Evolutionary conservation across 2,797 vertebrate genomes (phyloP).

Genomic region (Geotrypetes seraphini): DNA sequence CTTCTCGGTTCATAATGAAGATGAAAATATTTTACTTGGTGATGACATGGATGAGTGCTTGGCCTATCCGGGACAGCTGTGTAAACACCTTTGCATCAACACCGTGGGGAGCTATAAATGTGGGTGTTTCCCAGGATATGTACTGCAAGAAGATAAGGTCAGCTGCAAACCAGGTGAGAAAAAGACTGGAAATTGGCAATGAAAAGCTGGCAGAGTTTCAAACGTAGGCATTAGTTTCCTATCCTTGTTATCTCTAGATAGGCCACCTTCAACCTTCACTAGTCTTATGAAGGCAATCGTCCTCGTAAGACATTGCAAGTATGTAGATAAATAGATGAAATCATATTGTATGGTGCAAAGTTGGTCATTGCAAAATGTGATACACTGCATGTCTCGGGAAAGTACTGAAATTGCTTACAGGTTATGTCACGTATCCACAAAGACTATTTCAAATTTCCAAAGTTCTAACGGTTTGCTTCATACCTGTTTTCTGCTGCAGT

Average conservation of each 20-base stretch:
- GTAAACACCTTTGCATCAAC: slow-evolving; percentile 69
- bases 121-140: slow-evolving; percentile 68
- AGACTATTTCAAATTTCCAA: too few species aligned
- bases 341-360: too few species aligned
- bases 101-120: slow-evolving; percentile 74
- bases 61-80: slow-evolving; percentile 56
- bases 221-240: too few species aligned
- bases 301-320: too few species aligned
- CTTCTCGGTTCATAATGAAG: slow-evolving; percentile 55
- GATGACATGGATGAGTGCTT: slow-evolving; percentile 72
- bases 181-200: neutral
- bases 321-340: too few species aligned
- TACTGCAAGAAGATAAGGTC: slow-evolving; percentile 65
- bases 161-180: slow-evolving; percentile 67
- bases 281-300: too few species aligned
- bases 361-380: too few species aligned
- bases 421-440: too few species aligned
- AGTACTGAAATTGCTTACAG: too few species aligned
- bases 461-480: too few species aligned
- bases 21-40: slow-evolving; percentile 61
- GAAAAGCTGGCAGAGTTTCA: neutral
- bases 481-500: too few species aligned
- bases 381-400: too few species aligned
- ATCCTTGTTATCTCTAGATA: neutral
- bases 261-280: slow-evolving; percentile 35